Base-by-base conservation (phyloP, 1,140 invertebrate species). In the Sinella curviseta region DNA sequence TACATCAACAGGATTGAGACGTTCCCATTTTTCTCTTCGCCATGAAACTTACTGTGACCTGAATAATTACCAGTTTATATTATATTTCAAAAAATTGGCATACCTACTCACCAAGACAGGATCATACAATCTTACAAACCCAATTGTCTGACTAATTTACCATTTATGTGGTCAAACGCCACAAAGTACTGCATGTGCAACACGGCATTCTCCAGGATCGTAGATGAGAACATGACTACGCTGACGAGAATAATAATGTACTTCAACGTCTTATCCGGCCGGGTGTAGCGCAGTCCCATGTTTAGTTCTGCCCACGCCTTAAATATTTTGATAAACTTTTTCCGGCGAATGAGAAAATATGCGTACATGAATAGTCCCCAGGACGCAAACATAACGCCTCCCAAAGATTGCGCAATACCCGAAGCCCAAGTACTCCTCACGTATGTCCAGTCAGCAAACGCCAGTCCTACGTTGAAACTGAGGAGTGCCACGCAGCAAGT, bases 131-230 rank as follows among this genome's bases (percentile, higher is more conserved):
- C n/a, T n/a, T n/a, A n/a, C n/a, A 60, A 60, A 60, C 24, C 12
- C 8, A 60, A 4, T 8, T 12, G 12, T 60, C 55, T 60, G 55
- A 8, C 12, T 3, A 60, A 14, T 24, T n/a, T n/a, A n/a, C 26
- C 57, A 65, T 65, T 65, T 16, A n/a, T n/a, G 16, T 65, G 16
- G 57, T 65, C 57, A 65, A 65, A 65, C 24, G 30, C 26, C 1
- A 17, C 57, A 60, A 60, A 60, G 24, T 14, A 60, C 24, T 60
- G 8, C 57, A 60, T 60, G 24, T 78, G 77, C 31, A 79, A 39
- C 30, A 55, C 34, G 0, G 74, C 73, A 36, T 79, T 79, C 36
- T 79, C 78, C 24, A 79, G 24, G 2, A 79, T 65, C 0, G 78
- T 67, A 0, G 78, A 79, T 17, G 16, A 24, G 12, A 75, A 30